Conservation (phyloP, 2,888 invertebrate genomes). For the Tryphoninae sp. region DNA sequence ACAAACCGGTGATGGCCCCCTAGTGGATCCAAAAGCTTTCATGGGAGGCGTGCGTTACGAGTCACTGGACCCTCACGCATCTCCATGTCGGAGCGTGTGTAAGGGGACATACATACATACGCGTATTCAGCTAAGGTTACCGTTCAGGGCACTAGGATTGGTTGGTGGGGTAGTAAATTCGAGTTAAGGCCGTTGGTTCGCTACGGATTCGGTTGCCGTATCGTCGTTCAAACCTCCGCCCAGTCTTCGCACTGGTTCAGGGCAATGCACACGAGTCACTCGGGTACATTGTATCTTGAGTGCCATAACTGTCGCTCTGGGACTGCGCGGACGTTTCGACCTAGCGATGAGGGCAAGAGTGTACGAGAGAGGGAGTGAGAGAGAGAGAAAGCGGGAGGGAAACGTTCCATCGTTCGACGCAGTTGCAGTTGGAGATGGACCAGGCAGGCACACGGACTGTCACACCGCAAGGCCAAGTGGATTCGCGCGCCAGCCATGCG, state of each 20-base stretch:
- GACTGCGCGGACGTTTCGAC: constrained; percentile 49
- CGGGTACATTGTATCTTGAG: constrained; percentile 67
- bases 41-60: constrained; percentile 28
- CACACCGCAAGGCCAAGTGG: constrained; percentile 71
- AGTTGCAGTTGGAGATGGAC: constrained; percentile 56
- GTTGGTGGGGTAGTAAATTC: constrained; percentile 68
- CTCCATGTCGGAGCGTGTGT: not conserved
- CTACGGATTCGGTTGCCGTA: constrained; percentile 56
- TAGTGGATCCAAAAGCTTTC: constrained; percentile 39
- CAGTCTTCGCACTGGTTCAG: constrained; percentile 47
- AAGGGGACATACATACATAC: not conserved
- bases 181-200: constrained; percentile 71
- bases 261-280: constrained; percentile 56
- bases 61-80: constrained; percentile 27
- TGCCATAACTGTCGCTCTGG: constrained; percentile 71
- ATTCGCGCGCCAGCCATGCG: constrained; percentile 71
- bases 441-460: constrained; percentile 52
- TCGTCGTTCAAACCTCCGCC: constrained; percentile 57
- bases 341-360: constrained; percentile 13
- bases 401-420: constrained; percentile 45
- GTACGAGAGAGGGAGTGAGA: not conserved
- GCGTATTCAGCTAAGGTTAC: constrained; percentile 27
- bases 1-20: constrained; percentile 45
- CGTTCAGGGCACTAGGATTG: constrained; percentile 12
- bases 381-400: constrained; percentile 11